These are phyloP conservation scores for Nannobrachium achirus DNA, from an alignment of 2,113 vertebrate species.

Conservation along the genomic window DNA sequence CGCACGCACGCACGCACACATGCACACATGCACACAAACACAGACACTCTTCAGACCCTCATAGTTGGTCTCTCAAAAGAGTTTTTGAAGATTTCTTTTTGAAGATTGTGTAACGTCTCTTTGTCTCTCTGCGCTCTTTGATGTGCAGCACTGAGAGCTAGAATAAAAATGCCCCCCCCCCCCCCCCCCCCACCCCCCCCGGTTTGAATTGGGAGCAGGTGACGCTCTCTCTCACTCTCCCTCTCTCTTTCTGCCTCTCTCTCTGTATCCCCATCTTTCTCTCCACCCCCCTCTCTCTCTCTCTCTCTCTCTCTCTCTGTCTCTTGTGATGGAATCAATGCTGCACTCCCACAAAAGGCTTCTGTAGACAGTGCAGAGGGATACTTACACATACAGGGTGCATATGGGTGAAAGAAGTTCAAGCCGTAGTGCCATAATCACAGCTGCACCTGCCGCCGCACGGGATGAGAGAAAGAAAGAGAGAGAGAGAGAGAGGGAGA, in stretches of 20 bases:
- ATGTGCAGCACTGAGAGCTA: conserved; percentile 21
- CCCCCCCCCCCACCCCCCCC: conserved; percentile 1
- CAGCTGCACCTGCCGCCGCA: no score
- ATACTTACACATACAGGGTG: no score
- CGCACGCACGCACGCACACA: conserved; percentile 26
- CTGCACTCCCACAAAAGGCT: no score
- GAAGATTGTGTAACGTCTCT: conserved; percentile 17
- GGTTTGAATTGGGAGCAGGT: conserved; percentile 62
- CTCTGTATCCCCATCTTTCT: background rate
- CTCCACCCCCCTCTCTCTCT: background rate
- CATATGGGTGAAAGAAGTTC: no score
- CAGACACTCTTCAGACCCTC: conserved; percentile 20
- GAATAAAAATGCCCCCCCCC: conserved; percentile 28
- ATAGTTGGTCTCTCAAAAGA: conserved; percentile 32
- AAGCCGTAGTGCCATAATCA: no score
- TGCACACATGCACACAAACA: conserved; percentile 28
- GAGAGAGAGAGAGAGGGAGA: background rate
- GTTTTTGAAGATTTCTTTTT: conserved; percentile 34
- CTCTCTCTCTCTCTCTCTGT: background rate
- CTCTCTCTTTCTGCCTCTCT: conserved; percentile 1
- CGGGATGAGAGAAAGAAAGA: background rate
- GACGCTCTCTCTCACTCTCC: conserved; percentile 26
- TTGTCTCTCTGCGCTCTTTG: conserved; percentile 40
- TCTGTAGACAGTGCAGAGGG: no score
- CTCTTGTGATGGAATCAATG: no score